These are phyloP conservation scores for Vesta saturnalis DNA, from an alignment of 2,888 invertebrate species.

Conservation along the genomic window DNA sequence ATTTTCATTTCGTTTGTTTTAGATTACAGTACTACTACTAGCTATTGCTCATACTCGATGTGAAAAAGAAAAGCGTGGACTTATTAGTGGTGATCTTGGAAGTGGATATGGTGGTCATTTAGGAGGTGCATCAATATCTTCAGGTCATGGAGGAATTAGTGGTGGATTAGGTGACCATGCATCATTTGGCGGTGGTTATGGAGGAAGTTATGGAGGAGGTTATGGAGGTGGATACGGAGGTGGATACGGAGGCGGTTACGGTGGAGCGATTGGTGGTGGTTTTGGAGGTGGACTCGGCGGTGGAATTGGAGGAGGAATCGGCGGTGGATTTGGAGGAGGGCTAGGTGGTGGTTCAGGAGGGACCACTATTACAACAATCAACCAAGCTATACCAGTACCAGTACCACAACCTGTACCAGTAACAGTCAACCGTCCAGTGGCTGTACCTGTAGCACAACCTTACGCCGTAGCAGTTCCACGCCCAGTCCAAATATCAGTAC, in stretches of 20 bases:
- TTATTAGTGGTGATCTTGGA: slow-evolving; percentile 30
- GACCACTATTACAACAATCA: slow-evolving; percentile 54
- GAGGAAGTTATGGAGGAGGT: slow-evolving; percentile 37
- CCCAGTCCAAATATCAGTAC: slow-evolving; percentile 62
- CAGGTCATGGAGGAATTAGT: slow-evolving; percentile 28
- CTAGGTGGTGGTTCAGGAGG: slow-evolving; percentile 40
- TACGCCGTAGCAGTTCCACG: slow-evolving; percentile 65
- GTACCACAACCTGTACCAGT: slow-evolving; percentile 59
- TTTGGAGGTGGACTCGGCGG: slow-evolving; percentile 16
- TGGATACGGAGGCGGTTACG: slow-evolving; percentile 30
- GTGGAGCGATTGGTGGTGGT: slow-evolving; percentile 37
- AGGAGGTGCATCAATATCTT: slow-evolving; percentile 39
- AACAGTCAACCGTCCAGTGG: slow-evolving; percentile 63
- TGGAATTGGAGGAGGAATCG: slow-evolving; percentile 18
- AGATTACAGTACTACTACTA: slow-evolving; percentile 31
- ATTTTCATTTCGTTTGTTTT: slow-evolving; percentile 14
- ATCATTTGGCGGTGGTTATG: slow-evolving; percentile 28
- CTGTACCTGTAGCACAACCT: slow-evolving; percentile 66
- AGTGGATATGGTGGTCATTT: slow-evolving; percentile 24
- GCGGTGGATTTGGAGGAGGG: slow-evolving; percentile 35
- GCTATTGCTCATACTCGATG: slow-evolving; percentile 28
- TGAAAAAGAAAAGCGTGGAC: slow-evolving; percentile 42
- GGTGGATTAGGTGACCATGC: slow-evolving; percentile 23
- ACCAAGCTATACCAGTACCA: slow-evolving; percentile 56
- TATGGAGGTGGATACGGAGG: slow-evolving; percentile 35